Conservation (phyloP, 2,888 invertebrate genomes). For the Pristionchus mayeri region DNA sequence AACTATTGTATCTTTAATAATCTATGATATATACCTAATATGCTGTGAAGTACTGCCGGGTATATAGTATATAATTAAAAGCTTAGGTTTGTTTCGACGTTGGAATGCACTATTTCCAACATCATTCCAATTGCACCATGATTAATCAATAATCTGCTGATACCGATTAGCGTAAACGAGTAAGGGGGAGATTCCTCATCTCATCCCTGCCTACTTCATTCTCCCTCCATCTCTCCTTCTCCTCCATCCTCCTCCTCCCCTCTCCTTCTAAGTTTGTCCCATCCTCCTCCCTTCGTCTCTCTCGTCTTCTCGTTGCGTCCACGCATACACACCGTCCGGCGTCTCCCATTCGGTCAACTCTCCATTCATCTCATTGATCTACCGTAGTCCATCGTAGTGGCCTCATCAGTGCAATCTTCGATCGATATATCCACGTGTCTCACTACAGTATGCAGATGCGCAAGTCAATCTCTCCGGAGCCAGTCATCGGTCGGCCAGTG, state of each 20-base stretch:
- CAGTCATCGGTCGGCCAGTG: background rate
- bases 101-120: no score
- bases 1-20: no score
- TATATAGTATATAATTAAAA: no score
- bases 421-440: background rate
- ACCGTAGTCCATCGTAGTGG: constrained; percentile 32
- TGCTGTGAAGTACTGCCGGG: no score
- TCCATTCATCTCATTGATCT: background rate
- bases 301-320: background rate
- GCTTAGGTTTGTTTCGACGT: no score
- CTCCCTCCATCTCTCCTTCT: constrained; percentile 47
- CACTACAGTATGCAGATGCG: constrained; percentile 2
- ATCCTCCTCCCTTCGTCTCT: background rate
- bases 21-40: no score
- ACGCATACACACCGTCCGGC: constrained; percentile 1
- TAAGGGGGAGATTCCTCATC: constrained; percentile 15
- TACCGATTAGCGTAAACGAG: constrained; percentile 1
- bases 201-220: constrained; percentile 3
- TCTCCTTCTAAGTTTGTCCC: constrained; percentile 32
- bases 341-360: constrained; percentile 2
- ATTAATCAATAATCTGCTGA: no score
- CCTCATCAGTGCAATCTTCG: background rate
- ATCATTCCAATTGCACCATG: no score
- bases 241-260: background rate
- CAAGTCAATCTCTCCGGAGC: constrained; percentile 9